Base-by-base conservation (phyloP, 2,113 vertebrate genomes). In the Sardina pilchardus region DNA sequence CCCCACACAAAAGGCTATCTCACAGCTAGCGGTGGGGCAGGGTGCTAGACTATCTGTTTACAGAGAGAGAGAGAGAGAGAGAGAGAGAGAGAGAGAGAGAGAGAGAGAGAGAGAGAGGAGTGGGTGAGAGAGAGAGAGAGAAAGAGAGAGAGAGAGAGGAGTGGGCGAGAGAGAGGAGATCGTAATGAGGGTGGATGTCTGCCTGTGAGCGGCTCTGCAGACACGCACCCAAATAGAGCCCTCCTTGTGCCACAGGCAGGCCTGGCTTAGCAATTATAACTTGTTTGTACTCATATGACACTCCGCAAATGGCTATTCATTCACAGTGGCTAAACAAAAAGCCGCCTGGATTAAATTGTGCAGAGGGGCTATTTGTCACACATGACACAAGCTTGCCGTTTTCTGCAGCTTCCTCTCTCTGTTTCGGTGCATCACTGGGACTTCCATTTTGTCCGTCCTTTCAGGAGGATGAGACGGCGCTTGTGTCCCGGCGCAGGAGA, bases 261-360 rank as follows among this genome's bases (percentile, higher is more conserved):
- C 82, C 50, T 44, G 81, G 47, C 75, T 67, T 48, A 85, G 86
- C 36, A 80, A 87, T 87, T 30, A n/a, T 75, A 80, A 84, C 85
- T 87, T 85, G 87, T 89, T 87, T 89, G 82, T 30, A 17, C 56
- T 81, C 87, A 87, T 87, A 81, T 81, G 45, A 88, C 85, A 86
- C 87, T 86, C 45, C 80, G 86, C 80, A 82, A 67, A 85, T 75
- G 50, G 45, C 47, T 82, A 78, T 83, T 86, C 84, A 86, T 84
- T 87, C 78, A 87, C 47, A 67, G 82, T 56, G 50, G 84, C 75
- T 78, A 19, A 83, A 83, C 86, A 83, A 16, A 84, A 82, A 84
- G 84, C 47, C 63, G 86, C 80, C 48, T n/a, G 3, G 45, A 80
- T 63, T n/a, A 82, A 78, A 85, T 63, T 90, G 30, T 86, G 84